Evolutionary conservation across 2,113 vertebrate genomes (phyloP), one percentile per base, ranked within the genome.

Genomic region (Bagarius yarrelli): DNA sequence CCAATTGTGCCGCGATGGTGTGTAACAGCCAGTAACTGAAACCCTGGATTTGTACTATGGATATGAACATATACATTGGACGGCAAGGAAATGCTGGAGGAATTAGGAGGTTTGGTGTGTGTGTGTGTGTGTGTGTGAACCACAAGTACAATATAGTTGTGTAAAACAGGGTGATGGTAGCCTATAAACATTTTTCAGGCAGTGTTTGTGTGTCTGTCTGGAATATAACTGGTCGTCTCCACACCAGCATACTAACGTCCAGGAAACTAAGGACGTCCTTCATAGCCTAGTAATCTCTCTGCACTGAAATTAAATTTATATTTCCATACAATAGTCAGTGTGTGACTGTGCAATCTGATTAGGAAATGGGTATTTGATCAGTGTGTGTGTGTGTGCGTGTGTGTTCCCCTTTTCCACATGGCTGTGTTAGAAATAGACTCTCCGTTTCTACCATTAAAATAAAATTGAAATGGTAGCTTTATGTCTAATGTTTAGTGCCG

Each of bases 21-120:
- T 56, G 56, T 50, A 85, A 85, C 75, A 85, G 77, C 72, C 70
- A 79, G 76, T 76, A 76, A 71, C 72, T 50, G 79, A 76, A 85
- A 85, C 66, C 83, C 76, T 71, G 66, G 59, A 59, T 74, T 69
- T 80, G 76, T 18, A 69, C 69, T 75, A 80, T 6, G 36, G 36
- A 40, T 34, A 76, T 70, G 75, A 25, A 71, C 11, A 21, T 52
- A 52, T 13, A 71, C 25, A 21, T 19, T 53, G 70, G 19, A 72
- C 61, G 74, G 32, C 30, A 27, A 18, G 55, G 30, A 77, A 85
- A 71, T 23, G 76, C 56, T 69, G 25, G 55, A 34, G n/a, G 27
- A 19, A 55, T 30, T 32, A 72, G 19, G 14, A 32, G 8, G 47
- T 19, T 78, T 52, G 44, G 21, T 8, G 16, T n/a, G 47, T 34